phyloP scores from a whole-genome alignment of 2,797 vertebrate genomes.

The Lithobates pipiens region DNA sequence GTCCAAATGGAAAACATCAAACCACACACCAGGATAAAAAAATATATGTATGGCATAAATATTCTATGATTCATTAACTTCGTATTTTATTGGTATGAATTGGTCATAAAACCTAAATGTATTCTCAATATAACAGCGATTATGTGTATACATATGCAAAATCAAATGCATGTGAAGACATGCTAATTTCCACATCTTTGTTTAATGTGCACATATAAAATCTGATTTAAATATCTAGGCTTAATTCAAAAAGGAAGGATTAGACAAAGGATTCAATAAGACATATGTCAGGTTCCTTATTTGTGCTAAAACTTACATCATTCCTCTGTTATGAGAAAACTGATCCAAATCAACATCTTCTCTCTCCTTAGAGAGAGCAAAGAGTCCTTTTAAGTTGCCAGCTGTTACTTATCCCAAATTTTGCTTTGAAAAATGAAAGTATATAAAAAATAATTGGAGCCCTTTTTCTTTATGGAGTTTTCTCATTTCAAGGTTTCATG shows the following conservation, averaged over 20 bases:
- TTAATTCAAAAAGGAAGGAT: neutral
- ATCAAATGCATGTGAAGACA: too few relatives aligned
- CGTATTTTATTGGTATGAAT: too few relatives aligned
- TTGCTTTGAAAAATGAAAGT: slow-evolving; percentile 8
- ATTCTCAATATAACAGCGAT: too few relatives aligned
- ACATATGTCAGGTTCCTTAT: neutral
- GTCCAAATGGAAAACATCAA: too few relatives aligned
- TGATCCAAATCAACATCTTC: neutral
- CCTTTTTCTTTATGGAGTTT: neutral
- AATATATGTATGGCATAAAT: too few relatives aligned
- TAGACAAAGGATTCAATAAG: neutral
- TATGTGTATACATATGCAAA: too few relatives aligned
- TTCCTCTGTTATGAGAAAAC: neutral
- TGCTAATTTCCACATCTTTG: too few relatives aligned
- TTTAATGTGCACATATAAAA: too few relatives aligned
- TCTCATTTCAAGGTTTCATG: neutral
- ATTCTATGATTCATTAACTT: too few relatives aligned
- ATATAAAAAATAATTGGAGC: slow-evolving; percentile 9
- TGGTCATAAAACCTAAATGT: too few relatives aligned
- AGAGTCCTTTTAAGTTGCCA: neutral
- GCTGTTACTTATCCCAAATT: slow-evolving; percentile 8
- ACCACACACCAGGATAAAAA: too few relatives aligned
- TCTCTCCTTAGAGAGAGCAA: neutral
- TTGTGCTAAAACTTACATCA: neutral
- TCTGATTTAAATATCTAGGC: neutral